Evolutionary conservation across 2,113 vertebrate species (phyloP), one percentile per base, ranked within the genome.

Genomic region (Corynorhinus townsendii): DNA sequence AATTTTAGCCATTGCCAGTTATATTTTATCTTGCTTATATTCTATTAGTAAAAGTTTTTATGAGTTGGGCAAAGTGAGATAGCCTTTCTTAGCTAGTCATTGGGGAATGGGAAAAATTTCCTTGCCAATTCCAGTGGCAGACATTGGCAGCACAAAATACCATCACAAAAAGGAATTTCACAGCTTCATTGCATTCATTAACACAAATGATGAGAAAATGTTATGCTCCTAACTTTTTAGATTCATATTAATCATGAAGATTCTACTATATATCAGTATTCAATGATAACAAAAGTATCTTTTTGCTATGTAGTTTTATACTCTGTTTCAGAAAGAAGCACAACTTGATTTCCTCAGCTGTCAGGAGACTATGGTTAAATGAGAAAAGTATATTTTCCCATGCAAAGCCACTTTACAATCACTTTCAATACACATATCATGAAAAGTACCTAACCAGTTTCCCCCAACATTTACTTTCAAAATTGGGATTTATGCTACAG

Each of bases 21-120:
- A 86, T 64, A 64, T 86, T 93, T 96, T 79, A 45, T 45, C 71
- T 90, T 90, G 35, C 20, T 75, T 80, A 40, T 96, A 59, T 89
- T 12, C 3, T 59, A 22, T 28, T 71, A 75, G 22, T 81, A 85
- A 69, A 75, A 30, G 68, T 86, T 94, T 47, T 85, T 66, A 71
- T 45, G 20, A 87, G 68, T 56, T 43, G 38, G 62, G 54, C 64
- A 85, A 54, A 95, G 38, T 59, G 49, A 80, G 24, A 20, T 33
- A 64, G 40, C 4, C 20, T 52, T 76, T 86, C 45, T 79, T 80
- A 45, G 64, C 47, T 92, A n/a, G 49, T 90, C 43, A 69, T 0
- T 33, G 62, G 49, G 73, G 66, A 52, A 69, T 40, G 68, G 43
- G 68, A 76, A 43, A 30, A 69, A 5, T 77, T 82, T 89, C 38